Base-by-base conservation (phyloP, 2,113 vertebrate species). In the Calonectris borealis region DNA sequence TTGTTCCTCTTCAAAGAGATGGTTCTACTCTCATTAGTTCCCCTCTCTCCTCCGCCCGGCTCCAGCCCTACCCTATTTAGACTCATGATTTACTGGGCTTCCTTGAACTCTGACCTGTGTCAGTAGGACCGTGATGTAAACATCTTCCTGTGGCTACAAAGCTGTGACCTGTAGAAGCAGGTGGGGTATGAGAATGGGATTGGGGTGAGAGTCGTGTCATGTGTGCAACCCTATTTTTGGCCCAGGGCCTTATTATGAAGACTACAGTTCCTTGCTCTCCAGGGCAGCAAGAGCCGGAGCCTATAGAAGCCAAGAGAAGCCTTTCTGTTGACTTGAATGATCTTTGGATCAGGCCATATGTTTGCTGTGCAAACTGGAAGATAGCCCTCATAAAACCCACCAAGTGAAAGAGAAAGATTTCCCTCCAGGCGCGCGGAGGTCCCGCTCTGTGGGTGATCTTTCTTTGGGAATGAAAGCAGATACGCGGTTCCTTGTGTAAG, bases 61-160 rank as follows among this genome's bases (percentile, higher is more conserved):
- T 76, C 83, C 77, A 85, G 49, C 75, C 49, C 72, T 89, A 13
- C 94, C 52, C 88, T 94, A 71, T 96, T 97, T 96, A 81, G 61
- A 61, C 60, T 93, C 73, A 44, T 95, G 95, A 97, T 97, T 97
- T 97, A 97, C 95, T 96, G 86, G 88, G 52, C 91, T 96, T 92
- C 97, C 95, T 95, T 97, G 97, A 97, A 94, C 97, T 94, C 87
- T 97, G 96, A 93, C 94, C 94, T 44, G 5, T 84, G 94, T 96
- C 93, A 91, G 16, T 72, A 84, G 86, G 90, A 58, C 78, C 44
- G 15, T 29, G 83, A 83, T 91, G 93, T 94, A 96, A 97, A 94
- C 93, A 87, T 93, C 83, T 83, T 96, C 91, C 90, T 57, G 71
- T 87, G 83, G 52, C 90, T 83, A 20, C 95, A 95, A 71, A 91